Conservation (phyloP, 2,888 invertebrate species). For the Phaedon cochleariae region DNA sequence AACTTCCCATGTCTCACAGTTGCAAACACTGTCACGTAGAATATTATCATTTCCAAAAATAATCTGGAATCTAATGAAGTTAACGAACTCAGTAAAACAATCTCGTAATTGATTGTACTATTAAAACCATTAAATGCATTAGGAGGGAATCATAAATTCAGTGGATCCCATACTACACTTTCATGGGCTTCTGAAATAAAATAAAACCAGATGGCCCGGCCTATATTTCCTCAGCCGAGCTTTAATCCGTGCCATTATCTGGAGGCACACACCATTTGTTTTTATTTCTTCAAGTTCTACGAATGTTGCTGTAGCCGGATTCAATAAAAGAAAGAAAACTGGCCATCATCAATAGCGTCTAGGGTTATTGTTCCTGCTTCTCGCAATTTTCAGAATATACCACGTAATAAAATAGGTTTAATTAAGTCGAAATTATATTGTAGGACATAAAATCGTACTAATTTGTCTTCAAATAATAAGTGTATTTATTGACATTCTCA, state of each 20-base stretch:
- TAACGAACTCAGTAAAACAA: neutral
- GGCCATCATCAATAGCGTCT: constrained; percentile 50
- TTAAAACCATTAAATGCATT: constrained; percentile 10
- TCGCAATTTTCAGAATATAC: constrained; percentile 24
- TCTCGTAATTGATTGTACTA: neutral
- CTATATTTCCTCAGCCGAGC: constrained; percentile 56
- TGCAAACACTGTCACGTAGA: too few species aligned
- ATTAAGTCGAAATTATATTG: constrained; percentile 2
- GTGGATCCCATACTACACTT: neutral
- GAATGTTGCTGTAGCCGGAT: constrained; percentile 51
- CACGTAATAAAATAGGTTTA: neutral
- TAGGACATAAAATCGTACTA: neutral
- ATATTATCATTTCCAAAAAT: too few species aligned
- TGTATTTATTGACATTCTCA: too few species aligned
- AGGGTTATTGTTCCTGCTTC: constrained; percentile 41
- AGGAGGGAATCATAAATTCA: constrained; percentile 2
- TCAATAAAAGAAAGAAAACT: constrained; percentile 52
- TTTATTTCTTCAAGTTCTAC: constrained; percentile 55
- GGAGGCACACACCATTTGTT: constrained; percentile 57
- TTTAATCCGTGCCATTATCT: constrained; percentile 59
- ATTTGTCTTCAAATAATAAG: neutral
- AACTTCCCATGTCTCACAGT: too few species aligned
- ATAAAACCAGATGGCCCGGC: constrained; percentile 58
- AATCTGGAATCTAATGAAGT: neutral
- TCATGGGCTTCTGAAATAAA: constrained; percentile 46